Evolutionary conservation across 1,140 invertebrate genomes (phyloP), one percentile per base, ranked within the genome.

Genomic region (Macrotrachela quadricornifera): DNA sequence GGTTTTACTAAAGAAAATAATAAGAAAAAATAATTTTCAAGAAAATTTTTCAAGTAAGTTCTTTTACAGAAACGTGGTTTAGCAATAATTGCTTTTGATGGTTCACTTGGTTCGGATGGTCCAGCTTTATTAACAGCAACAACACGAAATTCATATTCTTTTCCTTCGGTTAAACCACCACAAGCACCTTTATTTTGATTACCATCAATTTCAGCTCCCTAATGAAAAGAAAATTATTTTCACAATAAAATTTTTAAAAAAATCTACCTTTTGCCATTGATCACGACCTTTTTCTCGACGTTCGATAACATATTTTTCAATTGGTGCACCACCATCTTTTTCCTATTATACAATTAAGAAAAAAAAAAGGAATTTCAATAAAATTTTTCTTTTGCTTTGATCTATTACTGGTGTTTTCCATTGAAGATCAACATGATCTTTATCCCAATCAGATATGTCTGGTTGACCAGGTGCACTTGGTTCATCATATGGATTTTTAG

Each of bases 111-210:
- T 68, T 91, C 85, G 56, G 88, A 83, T 51, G 79, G 78, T 21
- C 91, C 92, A 36, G 83, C 90, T 64, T 91, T 90, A 69, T 97
- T 97, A 0, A 95, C 81, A 16, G 92, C 91, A 66, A 84, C 83
- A 0, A 99, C 79, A 52, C 92, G 77, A 75, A 97, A 97, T 68
- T 94, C 85, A 65, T 96, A 96, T 68, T 91, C 85, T 62, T 88
- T 83, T 37, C 85, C 86, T 71, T 95, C 86, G 4, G 76, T 80
- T 9, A 97, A 69, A 58, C 83, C 81, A 42, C 41, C 41, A 36
- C 85, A 80, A 39, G 21, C 13, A 11, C 79, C 83, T 6, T 76
- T 84, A 52, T 78, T 82, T 0, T 80, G 85, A 51, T 75, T 68
- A 57, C 77, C 76, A 40, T 79, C 81, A 18, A 79, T 74, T 17